Evolutionary conservation across 2,113 vertebrate genomes (phyloP).

Genomic region (Mesitornis unicolor): DNA sequence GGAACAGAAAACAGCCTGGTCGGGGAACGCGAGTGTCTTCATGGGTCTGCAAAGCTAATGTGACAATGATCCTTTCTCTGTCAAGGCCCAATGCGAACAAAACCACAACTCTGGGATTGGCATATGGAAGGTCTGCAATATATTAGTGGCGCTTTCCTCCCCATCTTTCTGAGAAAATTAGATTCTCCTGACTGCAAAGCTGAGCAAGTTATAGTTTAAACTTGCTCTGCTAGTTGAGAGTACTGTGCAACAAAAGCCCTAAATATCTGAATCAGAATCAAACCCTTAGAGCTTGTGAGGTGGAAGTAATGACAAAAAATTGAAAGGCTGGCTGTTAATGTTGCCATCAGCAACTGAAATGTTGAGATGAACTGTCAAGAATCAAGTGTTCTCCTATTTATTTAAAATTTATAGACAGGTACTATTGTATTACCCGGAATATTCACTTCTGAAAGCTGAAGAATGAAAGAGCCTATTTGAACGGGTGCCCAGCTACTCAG

Average conservation of each 20-base stretch:
- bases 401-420: neutral
- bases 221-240: neutral
- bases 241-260: neutral
- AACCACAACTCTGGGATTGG: neutral
- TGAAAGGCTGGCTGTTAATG: neutral
- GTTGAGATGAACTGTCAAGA: neutral
- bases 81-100: neutral
- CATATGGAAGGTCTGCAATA: neutral
- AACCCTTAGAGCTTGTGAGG: neutral
- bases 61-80: neutral
- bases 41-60: neutral
- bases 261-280: neutral
- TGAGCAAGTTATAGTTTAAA: neutral
- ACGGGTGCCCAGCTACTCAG: rapidly evolving
- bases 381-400: neutral
- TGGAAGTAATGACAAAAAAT: neutral
- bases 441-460: neutral
- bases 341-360: neutral
- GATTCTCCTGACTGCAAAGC: neutral
- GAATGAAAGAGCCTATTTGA: neutral
- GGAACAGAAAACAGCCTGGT: neutral
- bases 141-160: neutral
- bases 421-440: neutral
- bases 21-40: neutral
- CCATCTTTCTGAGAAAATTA: neutral